Base-by-base conservation (phyloP, 2,888 invertebrate genomes). In the Syrista parreyssii region DNA sequence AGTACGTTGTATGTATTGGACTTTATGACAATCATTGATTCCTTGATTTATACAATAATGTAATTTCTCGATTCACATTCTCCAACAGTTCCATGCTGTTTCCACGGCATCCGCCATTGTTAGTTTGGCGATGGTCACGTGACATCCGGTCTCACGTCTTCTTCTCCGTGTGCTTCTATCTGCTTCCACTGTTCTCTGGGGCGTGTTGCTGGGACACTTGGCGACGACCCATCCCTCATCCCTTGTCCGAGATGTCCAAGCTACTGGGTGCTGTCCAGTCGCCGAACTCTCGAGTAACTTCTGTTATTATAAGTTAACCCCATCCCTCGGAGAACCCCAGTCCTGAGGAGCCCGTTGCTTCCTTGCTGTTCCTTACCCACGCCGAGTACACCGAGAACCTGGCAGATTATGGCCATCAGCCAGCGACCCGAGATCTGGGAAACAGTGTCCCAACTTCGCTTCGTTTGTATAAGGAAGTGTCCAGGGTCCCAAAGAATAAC, bases 291-390 rank as follows among this genome's bases (percentile, higher is more conserved):
- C 87, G 79, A 86, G 87, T 86, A 91, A 91, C 91, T 91, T 91
- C 88, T 91, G 91, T 91, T 91, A 91, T 91, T 91, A 91, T 91
- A 91, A 91, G 91, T 91, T 91, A 89, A 91, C 91, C 90, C 88
- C 86, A 83, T 68, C 30, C 69, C 55, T 55, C 78, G 78, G 82
- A 75, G 74, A 79, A 75, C 79, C 79, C 79, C 77, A 75, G 79
- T 78, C 78, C 74, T 71, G 76, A 40, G 34, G 68, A 76, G 68
- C 69, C 33, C 31, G 33, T 73, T 34, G 68, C 75, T 78, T 15
- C 74, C n/a, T 40, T 30, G 23, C 55, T 35, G 32, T 40, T 23
- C 35, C 68, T 55, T 71, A 33, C 73, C 68, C 55, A 34, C 55
- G 33, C 75, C 77, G 36, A 32, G 75, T 75, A 71, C 31, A 33